Percentiles rank a stretch among this genome's conserved stretches.
These are phyloP conservation scores for Leiothrix lutea DNA, from an alignment of 2,113 vertebrate species.

Conservation along the genomic window DNA sequence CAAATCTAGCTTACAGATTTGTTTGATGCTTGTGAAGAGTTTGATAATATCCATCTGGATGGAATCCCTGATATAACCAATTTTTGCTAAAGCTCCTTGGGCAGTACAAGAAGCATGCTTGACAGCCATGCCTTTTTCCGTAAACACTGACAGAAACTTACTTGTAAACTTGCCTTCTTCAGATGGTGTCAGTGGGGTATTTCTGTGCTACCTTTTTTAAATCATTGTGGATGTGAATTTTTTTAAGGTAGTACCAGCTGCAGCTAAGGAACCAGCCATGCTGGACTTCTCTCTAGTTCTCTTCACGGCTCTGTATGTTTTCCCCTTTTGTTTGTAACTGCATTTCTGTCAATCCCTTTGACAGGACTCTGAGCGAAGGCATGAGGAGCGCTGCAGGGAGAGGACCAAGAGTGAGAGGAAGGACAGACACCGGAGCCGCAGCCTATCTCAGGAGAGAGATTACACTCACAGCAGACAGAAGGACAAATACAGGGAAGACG, in stretches of 20 bases:
- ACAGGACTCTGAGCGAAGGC: slow-evolving; percentile 63
- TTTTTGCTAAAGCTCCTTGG: background rate
- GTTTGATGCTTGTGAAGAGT: background rate
- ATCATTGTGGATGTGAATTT: background rate
- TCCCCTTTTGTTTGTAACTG: background rate
- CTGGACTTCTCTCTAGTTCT: background rate
- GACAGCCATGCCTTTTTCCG: background rate
- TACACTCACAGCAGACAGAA: slow-evolving; percentile 66
- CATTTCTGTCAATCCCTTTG: background rate
- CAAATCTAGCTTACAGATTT: background rate
- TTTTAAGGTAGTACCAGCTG: background rate
- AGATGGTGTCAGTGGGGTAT: rapidly evolving
- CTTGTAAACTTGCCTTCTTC: background rate
- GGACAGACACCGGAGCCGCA: slow-evolving; percentile 76
- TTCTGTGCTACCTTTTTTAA: background rate
- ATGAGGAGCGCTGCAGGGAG: slow-evolving; percentile 70
- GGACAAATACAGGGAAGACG: slow-evolving; percentile 43
- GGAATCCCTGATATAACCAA: background rate
- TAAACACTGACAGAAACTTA: background rate
- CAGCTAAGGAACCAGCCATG: background rate
- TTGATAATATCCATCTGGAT: background rate
- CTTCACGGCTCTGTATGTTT: background rate
- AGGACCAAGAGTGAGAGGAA: slow-evolving; percentile 75
- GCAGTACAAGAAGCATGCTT: background rate
- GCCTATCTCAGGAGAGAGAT: slow-evolving; percentile 74